Conservation (phyloP, 1,140 invertebrate species). For the Bactericera cockerelli region DNA sequence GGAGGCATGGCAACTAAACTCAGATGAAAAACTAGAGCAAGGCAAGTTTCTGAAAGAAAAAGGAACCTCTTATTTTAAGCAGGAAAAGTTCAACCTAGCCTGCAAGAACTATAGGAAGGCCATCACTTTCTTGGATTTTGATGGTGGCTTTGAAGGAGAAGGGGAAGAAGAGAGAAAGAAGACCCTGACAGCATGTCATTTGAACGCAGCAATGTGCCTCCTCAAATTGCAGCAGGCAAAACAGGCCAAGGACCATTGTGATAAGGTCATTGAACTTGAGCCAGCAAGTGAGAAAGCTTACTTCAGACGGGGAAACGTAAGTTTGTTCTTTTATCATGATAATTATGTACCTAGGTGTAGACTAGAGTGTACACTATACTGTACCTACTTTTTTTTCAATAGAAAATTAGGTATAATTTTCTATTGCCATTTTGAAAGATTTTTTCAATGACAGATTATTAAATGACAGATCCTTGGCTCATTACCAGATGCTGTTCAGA, state of each 20-base stretch:
- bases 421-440: too few relatives aligned
- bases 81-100: conserved; percentile 58
- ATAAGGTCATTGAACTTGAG: conserved; percentile 58
- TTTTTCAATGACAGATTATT: too few relatives aligned
- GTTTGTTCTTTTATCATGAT: conserved; percentile 9
- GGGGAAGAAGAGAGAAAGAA: conserved; percentile 38
- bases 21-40: conserved; percentile 60
- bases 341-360: too few relatives aligned
- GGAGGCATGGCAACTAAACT: conserved; percentile 68
- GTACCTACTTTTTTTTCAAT: too few relatives aligned
- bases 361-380: too few relatives aligned
- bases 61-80: conserved; percentile 82
- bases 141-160: conserved; percentile 31
- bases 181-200: conserved; percentile 51
- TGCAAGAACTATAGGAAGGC: conserved; percentile 77
- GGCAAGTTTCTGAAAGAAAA: conserved; percentile 74
- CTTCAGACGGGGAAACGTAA: conserved; percentile 68
- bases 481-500: too few relatives aligned
- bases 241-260: conserved; percentile 51
- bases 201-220: conserved; percentile 69
- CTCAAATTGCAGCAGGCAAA: conserved; percentile 63
- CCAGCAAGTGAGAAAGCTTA: conserved; percentile 73
- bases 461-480: too few relatives aligned
- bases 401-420: too few relatives aligned
- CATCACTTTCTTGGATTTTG: conserved; percentile 36